Evolutionary conservation across 2,797 vertebrate species (phyloP).

Genomic region (Benthosema pterotum): DNA sequence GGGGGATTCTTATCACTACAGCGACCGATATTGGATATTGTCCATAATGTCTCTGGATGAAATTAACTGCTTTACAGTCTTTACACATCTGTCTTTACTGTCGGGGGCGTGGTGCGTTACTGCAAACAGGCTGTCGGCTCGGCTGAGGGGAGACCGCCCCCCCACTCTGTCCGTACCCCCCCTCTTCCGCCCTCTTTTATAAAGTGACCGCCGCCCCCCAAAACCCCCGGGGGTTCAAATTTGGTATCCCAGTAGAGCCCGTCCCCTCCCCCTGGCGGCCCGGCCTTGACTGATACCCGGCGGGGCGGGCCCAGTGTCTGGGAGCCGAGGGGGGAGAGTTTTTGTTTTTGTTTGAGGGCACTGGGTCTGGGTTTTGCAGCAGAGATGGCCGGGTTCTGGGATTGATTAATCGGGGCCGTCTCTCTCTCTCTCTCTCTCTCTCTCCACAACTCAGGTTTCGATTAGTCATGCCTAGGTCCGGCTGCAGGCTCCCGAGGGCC

Average conservation of each 20-base stretch:
- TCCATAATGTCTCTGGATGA: conserved; percentile 1
- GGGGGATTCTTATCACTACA: conserved; percentile 14
- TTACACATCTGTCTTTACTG: no score
- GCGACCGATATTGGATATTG: neutral
- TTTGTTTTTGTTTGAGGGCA: conserved; percentile 62
- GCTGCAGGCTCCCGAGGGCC: conserved; percentile 80
- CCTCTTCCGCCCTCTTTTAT: conserved; percentile 67
- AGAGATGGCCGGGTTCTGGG: conserved; percentile 67
- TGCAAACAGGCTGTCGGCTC: conserved; percentile 49
- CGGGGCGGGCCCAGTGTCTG: conserved; percentile 57
- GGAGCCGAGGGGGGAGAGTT: conserved; percentile 60
- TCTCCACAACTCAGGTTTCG: conserved; percentile 78
- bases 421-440: no score
- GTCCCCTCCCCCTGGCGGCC: conserved; percentile 39
- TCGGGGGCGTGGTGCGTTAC: conserved; percentile 46
- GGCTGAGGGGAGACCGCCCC: conserved; percentile 61
- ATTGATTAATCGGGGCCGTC: conserved; percentile 76
- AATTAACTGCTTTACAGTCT: neutral
- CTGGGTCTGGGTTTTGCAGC: conserved; percentile 67
- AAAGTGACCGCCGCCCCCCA: conserved; percentile 65
- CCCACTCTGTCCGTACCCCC: conserved; percentile 60
- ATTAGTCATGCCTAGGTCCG: conserved; percentile 82
- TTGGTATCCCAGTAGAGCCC: conserved; percentile 73
- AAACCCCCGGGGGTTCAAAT: conserved; percentile 65
- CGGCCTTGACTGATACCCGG: conserved; percentile 57